phyloP scores from a whole-genome alignment of 2,797 vertebrate species.

The Scomberomorus guttatus region DNA sequence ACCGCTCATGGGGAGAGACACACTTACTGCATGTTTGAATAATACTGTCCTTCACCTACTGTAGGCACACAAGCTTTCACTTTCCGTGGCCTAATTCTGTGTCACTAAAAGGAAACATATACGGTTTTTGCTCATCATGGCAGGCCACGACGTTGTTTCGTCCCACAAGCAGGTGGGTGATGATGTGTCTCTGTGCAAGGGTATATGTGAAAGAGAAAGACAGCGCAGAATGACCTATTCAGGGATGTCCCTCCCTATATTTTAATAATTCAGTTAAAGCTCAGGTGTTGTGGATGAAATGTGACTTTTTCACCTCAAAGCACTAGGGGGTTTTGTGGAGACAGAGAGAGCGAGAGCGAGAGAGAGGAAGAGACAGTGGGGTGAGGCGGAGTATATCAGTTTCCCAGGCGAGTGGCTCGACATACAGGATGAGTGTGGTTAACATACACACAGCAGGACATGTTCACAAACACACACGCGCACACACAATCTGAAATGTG shows the following conservation, averaged over 20 bases:
- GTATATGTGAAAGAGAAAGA: conserved; percentile 1
- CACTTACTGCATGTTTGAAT: conserved; percentile 71
- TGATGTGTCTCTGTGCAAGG: conserved; percentile 6
- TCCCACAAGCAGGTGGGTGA: neutral
- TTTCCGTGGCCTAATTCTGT: conserved; percentile 67
- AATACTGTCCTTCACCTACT: conserved; percentile 58
- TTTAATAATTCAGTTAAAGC: conserved; percentile 54
- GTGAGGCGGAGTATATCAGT: conserved; percentile 55
- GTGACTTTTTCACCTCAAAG: conserved; percentile 57
- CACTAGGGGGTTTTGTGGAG: conserved; percentile 14
- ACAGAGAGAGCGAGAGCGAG: conserved; percentile 16
- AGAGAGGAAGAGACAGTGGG: conserved; percentile 35
- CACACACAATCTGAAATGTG: conserved; percentile 44
- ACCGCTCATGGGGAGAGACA: conserved; percentile 73
- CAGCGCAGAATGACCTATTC: neutral
- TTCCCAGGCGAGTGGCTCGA: conserved; percentile 86
- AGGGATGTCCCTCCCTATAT: neutral
- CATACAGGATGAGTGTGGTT: conserved; percentile 85
- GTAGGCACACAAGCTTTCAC: conserved; percentile 40
- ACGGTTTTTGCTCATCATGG: conserved; percentile 21
- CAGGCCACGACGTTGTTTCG: conserved; percentile 48
- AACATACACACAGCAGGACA: conserved; percentile 66
- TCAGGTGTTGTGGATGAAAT: conserved; percentile 41
- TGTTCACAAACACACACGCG: conserved; percentile 28
- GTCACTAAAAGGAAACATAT: conserved; percentile 44